Base-by-base conservation (phyloP, 2,888 invertebrate species). In the Rotaria magnacalcarata region DNA sequence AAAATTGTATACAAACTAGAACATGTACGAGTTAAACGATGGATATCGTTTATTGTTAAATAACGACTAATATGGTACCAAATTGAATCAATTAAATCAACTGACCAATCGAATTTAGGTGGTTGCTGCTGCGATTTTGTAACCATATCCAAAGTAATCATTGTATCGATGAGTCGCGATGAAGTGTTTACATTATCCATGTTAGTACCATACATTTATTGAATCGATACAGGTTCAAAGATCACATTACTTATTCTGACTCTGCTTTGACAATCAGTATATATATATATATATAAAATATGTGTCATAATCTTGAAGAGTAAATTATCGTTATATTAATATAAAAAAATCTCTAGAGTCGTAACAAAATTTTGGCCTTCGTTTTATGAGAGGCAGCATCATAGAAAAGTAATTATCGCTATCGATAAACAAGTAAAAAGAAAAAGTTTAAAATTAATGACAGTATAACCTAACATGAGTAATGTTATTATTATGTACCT, bases 1-100 rank as follows among this genome's bases (percentile, higher is more conserved):
- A 80, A 47, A 47, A 80, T 24, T 47, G 80, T 80, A 80, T 80
- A 11, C 24, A 80, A 47, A 47, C 14, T 21, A 47, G 21, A 47
- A 80, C 80, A 80, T 24, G 80, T 80, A 47, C 47, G 47, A 47
- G 19, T 24, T 24, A 80, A 80, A 80, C 80, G 80, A 47, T 47
- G 47, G n/a, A 80, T 80, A 80, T 80, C 80, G n/a, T 43, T 24
- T n/a, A 80, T 14, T 4, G 43, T 47, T n/a, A 80, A n/a, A 80
- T 47, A 80, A 80, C n/a, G 14, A 43, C n/a, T 10, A 47, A 80
- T 80, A 47, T 47, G 43, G 47, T n/a, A 80, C 80, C 80, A 80
- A 11, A 80, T 7, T 47, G 43, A 47, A 47, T 80, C 80, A 0
- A 47, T 43, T 80, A 80, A 7, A 80, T 80, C 47, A 47, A 47